Evolutionary conservation across 2,888 invertebrate species (phyloP), one percentile per base, ranked within the genome.

Genomic region (Panorpa germanica): DNA sequence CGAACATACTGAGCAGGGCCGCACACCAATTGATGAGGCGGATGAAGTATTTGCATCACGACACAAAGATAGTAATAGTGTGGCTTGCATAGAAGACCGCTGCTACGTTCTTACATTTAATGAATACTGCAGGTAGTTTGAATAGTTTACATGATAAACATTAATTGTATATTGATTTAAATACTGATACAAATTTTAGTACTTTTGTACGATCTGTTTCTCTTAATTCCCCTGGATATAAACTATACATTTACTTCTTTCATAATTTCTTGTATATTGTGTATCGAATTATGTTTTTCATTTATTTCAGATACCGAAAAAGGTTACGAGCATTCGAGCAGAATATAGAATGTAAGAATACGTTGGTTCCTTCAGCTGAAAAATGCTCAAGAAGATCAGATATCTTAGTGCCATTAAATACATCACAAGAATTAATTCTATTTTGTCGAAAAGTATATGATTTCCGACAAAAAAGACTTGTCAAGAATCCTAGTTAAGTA

Each of bases 111-210:
- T 95, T 43, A 91, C 90, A 21, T 90, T 80, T 53, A 85, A 86
- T 56, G 93, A 95, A 61, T 95, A 90, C 50, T 91, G 90, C 70
- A 75, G 95, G 91, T 93, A 45, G n/a, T n/a, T n/a, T n/a, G n/a
- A n/a, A 7, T 10, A 15, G 12, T 29, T 35, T 6, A 9, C 8
- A 8, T 11, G 11, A 21, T 11, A 21, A 21, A 21, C n/a, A n/a
- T 21, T 10, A 9, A 13, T 30, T 15, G 23, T 15, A 12, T 30
- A 10, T 14, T 18, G 27, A 16, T 22, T 8, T 4, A 20, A 9
- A 20, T 9, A 20, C 20, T 20, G 8, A 9, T 8, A n/a, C 20
- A 11, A 25, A 8, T 34, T 14, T 10, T 20, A 19, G 16, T 11
- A 20, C 25, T 21, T 25, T 13, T 22, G 8, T n/a, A 19, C 27